Percentiles rank a stretch among this genome's conserved stretches.
Evolutionary conservation across 1,140 invertebrate species (phyloP).

Genomic region (Drosophila sucinea): DNA sequence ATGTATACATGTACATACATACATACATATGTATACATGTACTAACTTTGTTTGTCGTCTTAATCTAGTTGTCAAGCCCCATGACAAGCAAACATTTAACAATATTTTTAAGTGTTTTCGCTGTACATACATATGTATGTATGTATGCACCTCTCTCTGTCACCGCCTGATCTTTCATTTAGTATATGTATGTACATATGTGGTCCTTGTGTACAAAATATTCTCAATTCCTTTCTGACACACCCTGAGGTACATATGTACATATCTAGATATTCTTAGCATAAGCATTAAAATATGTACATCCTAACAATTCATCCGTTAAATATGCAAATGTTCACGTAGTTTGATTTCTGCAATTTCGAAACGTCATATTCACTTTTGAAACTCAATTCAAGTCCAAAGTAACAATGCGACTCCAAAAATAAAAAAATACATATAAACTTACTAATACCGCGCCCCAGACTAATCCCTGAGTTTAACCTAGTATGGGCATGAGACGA

Average conservation of each 20-base stretch:
- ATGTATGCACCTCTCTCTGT: background rate
- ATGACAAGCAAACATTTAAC: constrained; percentile 4
- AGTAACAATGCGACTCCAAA: constrained; percentile 44
- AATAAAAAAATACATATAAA: constrained; percentile 29
- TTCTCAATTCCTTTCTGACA: background rate
- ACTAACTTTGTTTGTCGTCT: constrained; percentile 20
- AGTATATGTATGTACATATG: background rate
- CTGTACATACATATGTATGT: background rate
- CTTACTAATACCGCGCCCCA: constrained; percentile 7
- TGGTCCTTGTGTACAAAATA: background rate
- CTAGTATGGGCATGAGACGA: constrained; percentile 26
- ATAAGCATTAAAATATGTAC: background rate
- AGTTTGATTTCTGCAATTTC: constrained; percentile 57
- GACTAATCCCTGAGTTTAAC: background rate
- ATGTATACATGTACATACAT: constrained; percentile 2
- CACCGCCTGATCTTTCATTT: background rate
- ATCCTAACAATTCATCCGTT: constrained; percentile 16
- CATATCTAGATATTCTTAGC: background rate
- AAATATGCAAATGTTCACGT: constrained; percentile 46
- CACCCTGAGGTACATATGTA: background rate
- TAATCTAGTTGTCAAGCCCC: constrained; percentile 48
- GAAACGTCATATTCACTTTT: constrained; percentile 56
- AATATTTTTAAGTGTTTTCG: constrained; percentile 1
- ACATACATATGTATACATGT: constrained; percentile 1
- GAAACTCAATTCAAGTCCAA: constrained; percentile 58